Base-by-base conservation (phyloP, 1,140 invertebrate genomes). In the Anastatus disparis region DNA sequence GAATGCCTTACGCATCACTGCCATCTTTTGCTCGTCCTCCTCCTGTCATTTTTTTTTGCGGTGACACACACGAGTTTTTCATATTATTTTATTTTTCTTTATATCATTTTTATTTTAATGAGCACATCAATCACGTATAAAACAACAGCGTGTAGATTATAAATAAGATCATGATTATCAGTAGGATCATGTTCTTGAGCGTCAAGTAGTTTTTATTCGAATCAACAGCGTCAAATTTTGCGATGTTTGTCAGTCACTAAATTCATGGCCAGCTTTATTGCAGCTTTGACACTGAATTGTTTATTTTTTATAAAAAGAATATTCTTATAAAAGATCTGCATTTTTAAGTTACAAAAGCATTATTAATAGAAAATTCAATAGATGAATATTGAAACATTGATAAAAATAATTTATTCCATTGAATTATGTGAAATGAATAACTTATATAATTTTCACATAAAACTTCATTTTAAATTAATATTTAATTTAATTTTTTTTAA, bases 1-100 rank as follows among this genome's bases (percentile, higher is more conserved):
- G 88, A 97, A 97, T 73, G 94, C 95, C 82, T 95, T 95, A 77
- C 93, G 92, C 88, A 96, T 93, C 84, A 95, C 92, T 78, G 92
- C 91, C 88, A 92, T 90, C 86, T 94, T 94, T 84, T 94, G 92
- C 74, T 93, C 92, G 82, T 94, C 91, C 82, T 92, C 90, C 71
- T 91, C 90, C 90, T 91, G 77, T 27, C n/a, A n/a, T n/a, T n/a
- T n/a, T n/a, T n/a, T n/a, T n/a, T n/a, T 53, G 46, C 8, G 26
- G 12, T 52, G 20, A 64, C 27, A n/a, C n/a, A n/a, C n/a, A n/a
- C 9, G 46, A 31, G 22, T 46, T 50, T 20, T 64, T 35, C 13
- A 44, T 2, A 10, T 27, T 69, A 27, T 61, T 22, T 66, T 61
- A 13, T 22, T 46, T 44, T 29, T 65, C 13, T 40, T 38, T 68